Base-by-base conservation (phyloP, 2,888 invertebrate species). In the Drosophila robusta region DNA sequence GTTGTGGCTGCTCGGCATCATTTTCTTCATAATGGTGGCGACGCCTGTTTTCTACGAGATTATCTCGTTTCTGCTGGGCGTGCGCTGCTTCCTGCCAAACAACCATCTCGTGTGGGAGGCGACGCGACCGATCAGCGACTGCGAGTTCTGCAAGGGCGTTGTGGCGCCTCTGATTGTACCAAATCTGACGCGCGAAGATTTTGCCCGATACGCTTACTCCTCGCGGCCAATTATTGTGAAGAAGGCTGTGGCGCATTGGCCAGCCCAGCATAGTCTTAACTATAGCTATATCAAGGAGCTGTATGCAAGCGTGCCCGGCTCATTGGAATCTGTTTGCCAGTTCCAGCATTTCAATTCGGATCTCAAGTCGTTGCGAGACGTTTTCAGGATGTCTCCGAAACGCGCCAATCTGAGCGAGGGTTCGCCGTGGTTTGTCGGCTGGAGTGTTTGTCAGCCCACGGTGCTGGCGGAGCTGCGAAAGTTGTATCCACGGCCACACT, bases 391-490 rank as follows among this genome's bases (percentile, higher is more conserved):
- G 96, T 94, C 95, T 6, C 92, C 94, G 46, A 93, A 93, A 54
- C 94, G 96, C 87, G 94, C 95, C 5, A 90, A 90, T 47, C 79
- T 90, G 4, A 92, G 91, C 29, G 94, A 95, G 92, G 93, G 93
- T 38, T 94, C 95, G 2, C 95, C 97, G 1, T 98, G 97, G 97
- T 98, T 98, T 93, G 95, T 98, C 46, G 98, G 98, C 78, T 97
- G 97, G 97, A 96, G 96, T 62, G 98, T 98, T 91, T 98, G 98
- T 89, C 96, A 98, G 93, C 95, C 95, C n/a, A 94, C 95, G 50
- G 95, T 98, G 38, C 92, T 96, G 72, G 93, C 94, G 12, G 94
- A 95, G 89, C 94, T 98, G 86, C 94, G 97, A 61, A 93, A 95
- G 87, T 95, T 96, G 90, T 98, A 98, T 91, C 94, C 95, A 38